Base-by-base conservation (phyloP, 2,888 invertebrate genomes). In the Melinaea menophilus region DNA sequence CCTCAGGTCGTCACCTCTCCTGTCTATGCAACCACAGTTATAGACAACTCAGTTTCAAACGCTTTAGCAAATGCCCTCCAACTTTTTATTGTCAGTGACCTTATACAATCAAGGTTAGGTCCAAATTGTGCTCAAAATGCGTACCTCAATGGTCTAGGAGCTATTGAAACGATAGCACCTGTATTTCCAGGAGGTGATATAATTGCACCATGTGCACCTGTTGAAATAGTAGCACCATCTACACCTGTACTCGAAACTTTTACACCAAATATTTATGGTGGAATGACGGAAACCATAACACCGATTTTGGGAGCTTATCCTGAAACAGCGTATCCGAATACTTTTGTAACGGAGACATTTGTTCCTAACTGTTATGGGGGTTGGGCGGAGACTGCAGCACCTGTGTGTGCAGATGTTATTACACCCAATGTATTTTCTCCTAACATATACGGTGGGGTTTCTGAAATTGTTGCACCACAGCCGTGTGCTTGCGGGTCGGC, bases 31-130 rank as follows among this genome's bases (percentile, higher is more conserved):
- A 80, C 80, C 0, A 83, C 85, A 0, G 68, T 85, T 0, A 65
- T 85, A 2, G 86, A 88, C 58, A 84, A 83, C 56, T 79, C 81
- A 0, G 68, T 88, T 2, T 79, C 83, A 2, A 85, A 80, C 58
- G 71, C 84, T 0, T 69, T 88, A 34, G 86, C 84, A 0, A 86
- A 86, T 41, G 80, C 85, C 1, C 65, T 88, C 1, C 86, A 86
- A 63, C 66, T 86, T 0, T 68, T 86, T 0, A 80, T 88, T 0
- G 80, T 83, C 0, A 84, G 82, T n/a, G 81, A 85, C 7, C 67
- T 85, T 0, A 73, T 86, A 1, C 80, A 81, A 59, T 69, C 74
- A 0, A 68, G 65, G 5, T 61, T 70, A 47, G 67, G 61, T 12
- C 54, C 64, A 13, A 56, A 59, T 47, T 59, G 68, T 31, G 61